Evolutionary conservation across 2,888 invertebrate species (phyloP), one percentile per base, ranked within the genome.

Genomic region (Tineola bisselliella): DNA sequence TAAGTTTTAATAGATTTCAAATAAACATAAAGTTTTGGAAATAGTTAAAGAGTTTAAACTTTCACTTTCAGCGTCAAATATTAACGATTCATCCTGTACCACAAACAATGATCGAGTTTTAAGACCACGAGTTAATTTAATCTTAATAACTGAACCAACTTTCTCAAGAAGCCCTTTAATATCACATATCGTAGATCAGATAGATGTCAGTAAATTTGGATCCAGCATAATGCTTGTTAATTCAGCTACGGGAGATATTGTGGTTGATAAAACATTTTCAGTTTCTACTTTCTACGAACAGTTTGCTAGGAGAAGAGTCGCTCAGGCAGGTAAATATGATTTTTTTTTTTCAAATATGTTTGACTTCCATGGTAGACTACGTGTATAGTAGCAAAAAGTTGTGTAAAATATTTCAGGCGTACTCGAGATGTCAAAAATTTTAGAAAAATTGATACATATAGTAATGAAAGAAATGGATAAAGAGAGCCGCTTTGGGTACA

Each of bases 221-320:
- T 89, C 90, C 60, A 87, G 87, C 57, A 87, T 89, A 57, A 90
- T 89, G 0, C 66, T 92, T 48, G 74, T 91, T 10, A 88, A 88
- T 64, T 91, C 88, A 0, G 74, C 68, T 56, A 83, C 88, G 71
- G 88, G 89, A 18, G 69, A 70, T 3, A 62, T 87, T 1, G 84
- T 91, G 59, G 81, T 90, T 0, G 88, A 89, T 65, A 82, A 84
- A 38, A 89, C 88, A 12, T 75, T 78, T 61, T 84, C 77, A 43
- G 71, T 89, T 44, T 69, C 87, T 25, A 87, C 89, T 59, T 87
- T 90, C 63, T 83, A 88, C 63, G 73, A 75, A 62, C 69, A 74
- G 33, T 65, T 64, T 43, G 61, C 64, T n/a, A 57, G 62, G 38
- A 56, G 59, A 44, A 44, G 62, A 12, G 62, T 61, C 13, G 63